Evolutionary conservation across 2,797 vertebrate species (phyloP).

Genomic region (Gastrophryne carolinensis): DNA sequence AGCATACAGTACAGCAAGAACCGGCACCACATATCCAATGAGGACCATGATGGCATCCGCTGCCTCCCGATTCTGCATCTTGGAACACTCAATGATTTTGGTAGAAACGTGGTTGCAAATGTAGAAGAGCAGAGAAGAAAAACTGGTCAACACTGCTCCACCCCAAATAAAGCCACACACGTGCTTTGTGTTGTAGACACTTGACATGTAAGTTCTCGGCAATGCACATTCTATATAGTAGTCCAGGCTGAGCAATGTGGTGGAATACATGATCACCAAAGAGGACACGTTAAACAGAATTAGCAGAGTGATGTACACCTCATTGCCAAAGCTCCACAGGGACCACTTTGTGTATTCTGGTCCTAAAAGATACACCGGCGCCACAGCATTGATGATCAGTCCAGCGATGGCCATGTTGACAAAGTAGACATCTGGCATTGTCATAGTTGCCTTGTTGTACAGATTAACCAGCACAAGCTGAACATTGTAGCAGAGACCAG

Average conservation of each 20-base stretch:
- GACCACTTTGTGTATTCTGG: constrained; percentile 86
- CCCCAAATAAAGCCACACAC: constrained; percentile 98
- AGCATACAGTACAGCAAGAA: constrained; percentile 84
- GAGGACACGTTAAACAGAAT: constrained; percentile 95
- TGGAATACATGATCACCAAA: constrained; percentile 93
- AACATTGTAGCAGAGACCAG: constrained; percentile 89
- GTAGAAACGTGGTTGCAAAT: constrained; percentile 94
- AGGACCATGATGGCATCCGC: constrained; percentile 93
- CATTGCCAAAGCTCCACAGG: constrained; percentile 84
- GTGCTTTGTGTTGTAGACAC: constrained; percentile 95
- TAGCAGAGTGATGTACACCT: constrained; percentile 88
- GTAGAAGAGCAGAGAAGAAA: constrained; percentile 93
- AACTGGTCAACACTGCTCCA: constrained; percentile 92
- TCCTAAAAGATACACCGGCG: constrained; percentile 84
- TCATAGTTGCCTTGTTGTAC: constrained; percentile 91
- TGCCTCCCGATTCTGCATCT: constrained; percentile 93
- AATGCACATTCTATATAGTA: constrained; percentile 94
- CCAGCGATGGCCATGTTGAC: constrained; percentile 95
- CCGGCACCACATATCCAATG: constrained; percentile 89
- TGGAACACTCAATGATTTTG: constrained; percentile 89
- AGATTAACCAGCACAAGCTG: constrained; percentile 92
- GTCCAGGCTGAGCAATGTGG: constrained; percentile 91
- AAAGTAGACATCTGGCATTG: constrained; percentile 97
- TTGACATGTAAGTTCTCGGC: constrained; percentile 95
- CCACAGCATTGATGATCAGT: constrained; percentile 86